Conservation (phyloP, 92 coral and sea anemone genomes). For the Metridium senile region DNA sequence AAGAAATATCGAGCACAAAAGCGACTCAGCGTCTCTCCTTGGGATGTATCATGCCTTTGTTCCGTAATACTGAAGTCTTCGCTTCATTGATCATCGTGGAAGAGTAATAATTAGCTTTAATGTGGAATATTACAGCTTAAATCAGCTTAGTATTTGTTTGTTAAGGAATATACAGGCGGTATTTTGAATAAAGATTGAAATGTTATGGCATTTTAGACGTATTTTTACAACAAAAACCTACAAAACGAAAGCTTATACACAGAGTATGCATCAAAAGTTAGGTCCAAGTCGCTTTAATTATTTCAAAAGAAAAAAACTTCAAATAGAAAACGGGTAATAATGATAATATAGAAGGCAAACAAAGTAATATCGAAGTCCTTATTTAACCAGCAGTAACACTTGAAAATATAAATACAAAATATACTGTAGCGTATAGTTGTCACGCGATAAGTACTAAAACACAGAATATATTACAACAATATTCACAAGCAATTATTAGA, state of each 20-base stretch:
- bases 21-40: background rate
- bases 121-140: background rate
- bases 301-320: too few species aligned
- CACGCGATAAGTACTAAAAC: constrained; percentile 4
- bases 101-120: too few species aligned
- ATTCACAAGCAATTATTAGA: too few species aligned
- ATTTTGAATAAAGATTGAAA: background rate
- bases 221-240: background rate
- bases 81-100: background rate
- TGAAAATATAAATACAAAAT: background rate
- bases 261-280: too few species aligned
- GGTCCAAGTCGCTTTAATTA: too few species aligned
- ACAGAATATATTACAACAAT: too few species aligned
- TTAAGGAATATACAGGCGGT: background rate
- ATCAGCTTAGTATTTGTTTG: background rate
- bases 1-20: background rate
- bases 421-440: background rate
- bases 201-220: background rate
- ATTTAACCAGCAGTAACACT: background rate
- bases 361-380: background rate
- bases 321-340: too few species aligned
- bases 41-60: background rate
- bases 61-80: background rate
- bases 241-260: too few species aligned
- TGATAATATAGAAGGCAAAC: background rate